Evolutionary conservation across 1,140 invertebrate species (phyloP).

Genomic region (Drosophila orosa): DNA sequence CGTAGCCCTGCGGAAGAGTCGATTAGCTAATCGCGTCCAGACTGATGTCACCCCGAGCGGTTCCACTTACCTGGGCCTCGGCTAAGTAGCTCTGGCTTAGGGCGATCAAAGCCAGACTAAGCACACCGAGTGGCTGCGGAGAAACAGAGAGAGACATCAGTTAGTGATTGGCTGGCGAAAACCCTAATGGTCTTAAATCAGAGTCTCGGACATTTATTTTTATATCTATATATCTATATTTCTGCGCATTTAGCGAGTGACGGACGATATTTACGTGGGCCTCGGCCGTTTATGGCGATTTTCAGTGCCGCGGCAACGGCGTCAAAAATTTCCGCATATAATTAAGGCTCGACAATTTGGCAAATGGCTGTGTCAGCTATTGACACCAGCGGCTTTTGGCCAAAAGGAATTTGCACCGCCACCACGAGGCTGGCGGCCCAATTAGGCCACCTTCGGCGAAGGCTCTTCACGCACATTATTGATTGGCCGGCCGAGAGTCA

Average conservation of each 20-base stretch:
- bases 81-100: constrained; percentile 44
- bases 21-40: constrained; percentile 3
- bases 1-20: constrained; percentile 41
- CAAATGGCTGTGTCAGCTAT: constrained; percentile 39
- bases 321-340: constrained; percentile 58
- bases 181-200: constrained; percentile 41
- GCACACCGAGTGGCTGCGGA: constrained; percentile 64
- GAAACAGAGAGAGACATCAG: constrained; percentile 16
- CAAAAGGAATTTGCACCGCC: constrained; percentile 28
- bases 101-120: constrained; percentile 49
- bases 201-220: constrained; percentile 40
- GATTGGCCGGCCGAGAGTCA: constrained; percentile 40
- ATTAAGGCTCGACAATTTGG: constrained; percentile 52
- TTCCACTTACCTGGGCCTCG: constrained; percentile 37
- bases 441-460: constrained; percentile 40
- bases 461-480: constrained; percentile 32
- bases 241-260: constrained; percentile 35
- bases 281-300: constrained; percentile 46
- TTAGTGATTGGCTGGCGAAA: constrained; percentile 31
- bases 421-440: constrained; percentile 13
- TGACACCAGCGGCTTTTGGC: constrained; percentile 38
- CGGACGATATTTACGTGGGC: constrained; percentile 53
- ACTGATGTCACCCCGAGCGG: not conserved
- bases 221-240: constrained; percentile 11
- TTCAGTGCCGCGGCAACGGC: constrained; percentile 35